Conservation (phyloP, 2,113 vertebrate genomes). For the Pagrus major region DNA sequence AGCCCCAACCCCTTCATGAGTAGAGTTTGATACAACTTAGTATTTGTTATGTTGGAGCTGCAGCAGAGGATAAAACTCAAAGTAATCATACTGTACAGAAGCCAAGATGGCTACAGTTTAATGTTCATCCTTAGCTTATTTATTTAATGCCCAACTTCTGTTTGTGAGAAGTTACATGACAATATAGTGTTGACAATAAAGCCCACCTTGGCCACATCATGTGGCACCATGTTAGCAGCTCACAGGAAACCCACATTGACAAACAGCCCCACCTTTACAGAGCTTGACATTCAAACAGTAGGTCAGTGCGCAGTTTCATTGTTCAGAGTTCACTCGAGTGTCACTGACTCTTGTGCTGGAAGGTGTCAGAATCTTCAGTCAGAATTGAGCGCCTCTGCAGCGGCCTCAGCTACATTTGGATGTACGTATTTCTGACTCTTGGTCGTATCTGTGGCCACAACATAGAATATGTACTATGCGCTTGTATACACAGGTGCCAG, state of each 20-base stretch:
- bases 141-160: neutral
- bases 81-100: neutral
- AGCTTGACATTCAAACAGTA: neutral
- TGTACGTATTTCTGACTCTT: neutral
- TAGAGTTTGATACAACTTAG: neutral
- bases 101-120: neutral
- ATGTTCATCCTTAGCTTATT: neutral
- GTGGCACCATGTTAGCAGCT: neutral
- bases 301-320: neutral
- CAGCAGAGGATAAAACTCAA: neutral
- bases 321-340: neutral
- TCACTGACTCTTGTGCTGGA: neutral
- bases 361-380: too few species aligned
- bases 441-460: neutral
- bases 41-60: neutral
- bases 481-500: neutral
- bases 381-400: too few species aligned
- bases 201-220: too few species aligned
- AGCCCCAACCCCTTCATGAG: neutral
- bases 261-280: neutral
- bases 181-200: neutral
- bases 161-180: neutral
- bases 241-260: conserved; percentile 17
- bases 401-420: neutral
- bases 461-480: neutral